Base-by-base conservation (phyloP, 1,140 invertebrate species). In the Panagrolaimus sp. region DNA sequence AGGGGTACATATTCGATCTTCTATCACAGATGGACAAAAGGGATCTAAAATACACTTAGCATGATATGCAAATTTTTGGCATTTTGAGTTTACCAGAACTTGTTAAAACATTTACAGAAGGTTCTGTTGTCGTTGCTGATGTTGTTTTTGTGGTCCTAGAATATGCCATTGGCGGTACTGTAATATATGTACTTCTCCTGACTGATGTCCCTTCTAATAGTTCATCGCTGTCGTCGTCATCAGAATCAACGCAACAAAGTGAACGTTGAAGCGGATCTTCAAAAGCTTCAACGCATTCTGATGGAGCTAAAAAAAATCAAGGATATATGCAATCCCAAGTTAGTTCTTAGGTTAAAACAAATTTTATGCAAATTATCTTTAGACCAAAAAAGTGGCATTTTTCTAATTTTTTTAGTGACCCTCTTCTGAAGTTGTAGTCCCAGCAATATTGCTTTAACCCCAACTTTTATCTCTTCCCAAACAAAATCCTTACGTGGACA, bases 31-130 rank as follows among this genome's bases (percentile, higher is more conserved):
- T 38, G 72, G 72, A 47, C 72, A 73, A 17, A 73, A n/a, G 14
- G 62, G 46, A 76, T 73, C 72, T 73, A 43, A 28, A 21, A 58
- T n/a, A n/a, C n/a, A n/a, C n/a, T n/a, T n/a, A n/a, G n/a, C 12
- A 58, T 6, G 17, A 10, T 10, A 55, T 24, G 9, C 9, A 55
- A 55, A 21, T n/a, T n/a, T n/a, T n/a, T n/a, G n/a, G n/a, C n/a
- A n/a, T n/a, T n/a, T n/a, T n/a, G n/a, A n/a, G n/a, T 17, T n/a
- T 55, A 58, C 52, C 52, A n/a, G 52, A 26, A 24, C 21, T 26
- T 21, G 52, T 26, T 26, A 28, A 21, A 1, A 58, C 52, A 14
- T 26, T 21, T 12, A 28, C 52, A 24, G 8, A 26, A 24, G 52
- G 17, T 26, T 12, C 28, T 12, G 52, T 12, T n/a, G 28, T 21